These are phyloP conservation scores for Gallinago undulata DNA, from an alignment of 2,113 vertebrate species.

Conservation along the genomic window DNA sequence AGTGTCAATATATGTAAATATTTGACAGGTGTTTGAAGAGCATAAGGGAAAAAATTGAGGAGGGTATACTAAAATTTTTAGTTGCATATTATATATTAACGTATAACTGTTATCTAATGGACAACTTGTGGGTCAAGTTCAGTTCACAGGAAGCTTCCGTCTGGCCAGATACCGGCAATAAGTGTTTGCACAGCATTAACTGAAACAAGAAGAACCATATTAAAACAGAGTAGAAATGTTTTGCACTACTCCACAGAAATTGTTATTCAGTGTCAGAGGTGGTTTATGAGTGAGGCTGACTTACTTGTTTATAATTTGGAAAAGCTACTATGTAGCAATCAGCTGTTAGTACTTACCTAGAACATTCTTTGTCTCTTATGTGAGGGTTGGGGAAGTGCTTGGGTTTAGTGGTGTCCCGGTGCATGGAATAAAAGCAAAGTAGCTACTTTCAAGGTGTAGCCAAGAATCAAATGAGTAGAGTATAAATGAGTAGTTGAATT, in stretches of 20 bases:
- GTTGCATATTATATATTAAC: background rate
- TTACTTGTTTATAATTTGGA: background rate
- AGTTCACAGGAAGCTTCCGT: background rate
- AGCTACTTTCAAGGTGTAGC: background rate
- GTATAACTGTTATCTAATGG: background rate
- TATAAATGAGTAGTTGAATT: background rate
- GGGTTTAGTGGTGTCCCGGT: background rate
- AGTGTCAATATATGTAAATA: background rate
- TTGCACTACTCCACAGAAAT: background rate
- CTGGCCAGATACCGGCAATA: background rate
- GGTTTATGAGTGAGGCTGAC: background rate
- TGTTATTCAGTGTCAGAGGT: background rate
- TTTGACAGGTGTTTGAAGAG: background rate
- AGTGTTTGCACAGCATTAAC: background rate
- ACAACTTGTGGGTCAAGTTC: background rate
- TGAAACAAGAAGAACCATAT: background rate
- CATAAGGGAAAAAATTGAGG: background rate
- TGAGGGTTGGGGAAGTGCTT: background rate
- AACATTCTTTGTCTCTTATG: background rate
- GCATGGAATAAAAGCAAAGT: background rate
- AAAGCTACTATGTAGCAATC: background rate
- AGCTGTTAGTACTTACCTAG: background rate
- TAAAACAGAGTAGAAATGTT: background rate
- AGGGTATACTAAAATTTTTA: background rate
- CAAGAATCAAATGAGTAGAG: background rate